Evolutionary conservation across 2,113 vertebrate species (phyloP).

Genomic region (Pelvicachromis taeniatus): DNA sequence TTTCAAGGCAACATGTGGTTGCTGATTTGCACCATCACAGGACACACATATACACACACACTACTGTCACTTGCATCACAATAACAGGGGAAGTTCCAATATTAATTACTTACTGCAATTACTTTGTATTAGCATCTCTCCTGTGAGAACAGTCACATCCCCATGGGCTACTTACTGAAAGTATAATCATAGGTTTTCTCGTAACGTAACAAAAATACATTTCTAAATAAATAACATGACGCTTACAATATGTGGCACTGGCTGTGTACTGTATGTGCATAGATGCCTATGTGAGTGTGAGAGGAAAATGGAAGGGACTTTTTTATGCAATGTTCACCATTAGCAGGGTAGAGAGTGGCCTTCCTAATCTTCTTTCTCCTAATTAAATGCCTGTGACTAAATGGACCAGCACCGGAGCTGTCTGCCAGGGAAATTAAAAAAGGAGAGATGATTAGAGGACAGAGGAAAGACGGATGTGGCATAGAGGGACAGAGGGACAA

Average conservation of each 20-base stretch:
- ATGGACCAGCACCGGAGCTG: slow-evolving; percentile 39
- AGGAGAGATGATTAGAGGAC: slow-evolving; percentile 49
- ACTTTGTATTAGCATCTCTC: background rate
- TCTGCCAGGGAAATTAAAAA: slow-evolving; percentile 54
- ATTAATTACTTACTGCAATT: background rate
- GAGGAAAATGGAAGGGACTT: background rate
- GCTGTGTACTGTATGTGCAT: background rate
- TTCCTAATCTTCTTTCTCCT: slow-evolving; percentile 54
- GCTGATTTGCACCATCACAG: background rate
- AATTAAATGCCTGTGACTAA: slow-evolving; percentile 68
- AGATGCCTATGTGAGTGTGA: background rate
- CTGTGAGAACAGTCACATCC: background rate
- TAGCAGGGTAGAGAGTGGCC: slow-evolving; percentile 30
- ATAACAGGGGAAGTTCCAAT: background rate
- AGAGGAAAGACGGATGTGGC: slow-evolving; percentile 11
- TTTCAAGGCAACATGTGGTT: background rate
- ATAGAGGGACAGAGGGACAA: background rate
- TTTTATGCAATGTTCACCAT: slow-evolving; percentile 5
- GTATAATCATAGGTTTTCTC: background rate
- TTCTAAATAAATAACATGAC: slow-evolving; percentile 9
- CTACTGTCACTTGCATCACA: background rate
- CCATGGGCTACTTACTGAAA: background rate
- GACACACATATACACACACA: background rate
- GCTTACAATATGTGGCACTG: background rate
- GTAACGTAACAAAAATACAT: background rate